Evolutionary conservation across 2,888 invertebrate species (phyloP).

Genomic region (Caenorhabditis sp.): DNA sequence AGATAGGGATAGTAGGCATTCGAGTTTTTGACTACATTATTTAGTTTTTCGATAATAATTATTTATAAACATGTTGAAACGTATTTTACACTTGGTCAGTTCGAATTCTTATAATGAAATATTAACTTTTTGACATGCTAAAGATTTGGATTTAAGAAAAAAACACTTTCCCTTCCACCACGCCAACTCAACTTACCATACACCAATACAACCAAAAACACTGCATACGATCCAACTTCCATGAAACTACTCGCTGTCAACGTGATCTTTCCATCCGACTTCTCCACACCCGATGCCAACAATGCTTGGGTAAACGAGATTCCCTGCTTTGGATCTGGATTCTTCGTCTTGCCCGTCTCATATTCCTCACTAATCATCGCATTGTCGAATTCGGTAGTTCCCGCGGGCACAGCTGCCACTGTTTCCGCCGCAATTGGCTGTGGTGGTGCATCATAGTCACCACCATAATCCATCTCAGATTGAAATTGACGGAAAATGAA

Average conservation of each 20-base stretch:
- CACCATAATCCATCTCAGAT: conserved; percentile 24
- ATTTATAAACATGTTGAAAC: no score
- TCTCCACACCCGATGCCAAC: conserved; percentile 36
- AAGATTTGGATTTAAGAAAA: no score
- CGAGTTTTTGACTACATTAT: no score
- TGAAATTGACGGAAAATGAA: not conserved
- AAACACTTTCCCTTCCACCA: not conserved
- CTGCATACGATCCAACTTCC: conserved; percentile 41
- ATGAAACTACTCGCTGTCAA: conserved; percentile 36
- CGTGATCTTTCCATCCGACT: conserved; percentile 33
- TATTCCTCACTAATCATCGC: conserved; percentile 35
- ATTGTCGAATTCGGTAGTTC: conserved; percentile 13
- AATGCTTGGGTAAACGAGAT: conserved; percentile 38
- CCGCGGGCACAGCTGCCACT: not conserved
- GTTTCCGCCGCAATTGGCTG: conserved; percentile 24
- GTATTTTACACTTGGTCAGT: no score
- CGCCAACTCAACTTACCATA: conserved; percentile 28
- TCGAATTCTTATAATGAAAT: no score
- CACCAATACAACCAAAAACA: conserved; percentile 42
- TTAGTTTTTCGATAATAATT: no score
- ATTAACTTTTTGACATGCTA: no score
- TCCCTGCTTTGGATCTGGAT: conserved; percentile 22
- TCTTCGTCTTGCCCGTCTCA: conserved; percentile 21
- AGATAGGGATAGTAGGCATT: no score
- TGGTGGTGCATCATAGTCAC: conserved; percentile 33